Evolutionary conservation across 2,797 vertebrate species (phyloP).

Genomic region (Florisuga fusca): DNA sequence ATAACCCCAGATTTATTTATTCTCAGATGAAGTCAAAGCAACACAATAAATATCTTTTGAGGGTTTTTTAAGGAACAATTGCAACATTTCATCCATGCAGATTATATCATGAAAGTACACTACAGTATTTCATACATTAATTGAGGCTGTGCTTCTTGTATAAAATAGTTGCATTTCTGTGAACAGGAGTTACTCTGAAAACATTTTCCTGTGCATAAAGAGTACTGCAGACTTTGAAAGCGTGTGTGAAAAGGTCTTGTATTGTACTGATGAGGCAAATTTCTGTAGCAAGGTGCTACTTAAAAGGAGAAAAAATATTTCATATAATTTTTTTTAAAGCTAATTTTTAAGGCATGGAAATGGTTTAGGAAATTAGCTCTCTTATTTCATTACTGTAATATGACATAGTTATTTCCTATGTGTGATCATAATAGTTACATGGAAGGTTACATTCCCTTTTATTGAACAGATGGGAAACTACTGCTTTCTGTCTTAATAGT

Average conservation of each 20-base stretch:
- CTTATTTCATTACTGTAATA: neutral
- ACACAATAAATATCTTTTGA: neutral
- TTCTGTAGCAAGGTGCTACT: neutral
- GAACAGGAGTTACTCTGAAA: neutral
- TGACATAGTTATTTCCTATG: neutral
- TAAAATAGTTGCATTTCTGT: neutral
- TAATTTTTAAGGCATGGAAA: neutral
- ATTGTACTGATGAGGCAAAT: neutral
- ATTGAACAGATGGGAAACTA: neutral
- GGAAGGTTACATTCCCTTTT: neutral
- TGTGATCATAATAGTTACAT: neutral
- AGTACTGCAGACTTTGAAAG: neutral
- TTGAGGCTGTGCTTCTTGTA: neutral
- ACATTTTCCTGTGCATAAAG: neutral
- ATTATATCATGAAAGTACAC: neutral
- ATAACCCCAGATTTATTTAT: neutral
- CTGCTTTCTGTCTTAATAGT: constrained; percentile 5
- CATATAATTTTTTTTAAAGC: neutral
- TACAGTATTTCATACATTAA: neutral
- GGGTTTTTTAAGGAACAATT: neutral
- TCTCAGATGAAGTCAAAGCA: neutral
- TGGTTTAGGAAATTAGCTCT: neutral
- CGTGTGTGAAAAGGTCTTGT: neutral
- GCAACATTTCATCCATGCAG: neutral
- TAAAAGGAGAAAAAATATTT: neutral